Evolutionary conservation across 2,797 vertebrate species (phyloP).

Genomic region (Manis pentadactyla): DNA sequence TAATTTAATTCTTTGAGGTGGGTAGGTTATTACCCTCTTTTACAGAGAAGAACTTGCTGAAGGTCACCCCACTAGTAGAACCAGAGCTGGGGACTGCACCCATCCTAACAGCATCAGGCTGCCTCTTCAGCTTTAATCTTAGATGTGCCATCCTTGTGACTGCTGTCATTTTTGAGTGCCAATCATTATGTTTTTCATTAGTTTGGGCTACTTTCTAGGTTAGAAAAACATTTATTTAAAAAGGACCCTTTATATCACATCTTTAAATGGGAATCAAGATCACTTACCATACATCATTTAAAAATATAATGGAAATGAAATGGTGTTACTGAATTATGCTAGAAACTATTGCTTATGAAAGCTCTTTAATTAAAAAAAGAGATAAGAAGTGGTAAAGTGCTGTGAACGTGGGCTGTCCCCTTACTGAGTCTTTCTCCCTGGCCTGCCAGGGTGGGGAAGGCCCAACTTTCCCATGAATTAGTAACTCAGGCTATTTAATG

Average conservation of each 20-base stretch:
- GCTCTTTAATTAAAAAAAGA: background rate
- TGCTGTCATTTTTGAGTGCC: background rate
- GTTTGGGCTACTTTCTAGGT: background rate
- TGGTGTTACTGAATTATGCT: background rate
- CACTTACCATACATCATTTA: background rate
- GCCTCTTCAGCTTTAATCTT: too few species aligned
- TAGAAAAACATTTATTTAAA: background rate
- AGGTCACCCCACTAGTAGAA: background rate
- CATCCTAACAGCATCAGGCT: background rate
- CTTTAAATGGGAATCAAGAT: background rate
- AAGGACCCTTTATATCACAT: background rate
- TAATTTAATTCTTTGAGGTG: background rate
- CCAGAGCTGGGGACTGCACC: too few species aligned
- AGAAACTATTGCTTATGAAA: background rate
- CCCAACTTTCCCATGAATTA: background rate
- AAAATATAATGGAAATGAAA: background rate
- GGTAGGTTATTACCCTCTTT: background rate
- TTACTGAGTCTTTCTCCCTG: background rate
- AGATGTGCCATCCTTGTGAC: background rate
- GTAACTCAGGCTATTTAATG: background rate
- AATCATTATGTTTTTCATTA: background rate
- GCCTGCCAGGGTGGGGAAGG: background rate
- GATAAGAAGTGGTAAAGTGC: background rate
- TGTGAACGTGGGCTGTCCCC: accelerated
- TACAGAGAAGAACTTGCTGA: background rate